These are phyloP conservation scores for Carettochelys insculpta DNA, from an alignment of 2,113 vertebrate genomes.

Conservation along the genomic window DNA sequence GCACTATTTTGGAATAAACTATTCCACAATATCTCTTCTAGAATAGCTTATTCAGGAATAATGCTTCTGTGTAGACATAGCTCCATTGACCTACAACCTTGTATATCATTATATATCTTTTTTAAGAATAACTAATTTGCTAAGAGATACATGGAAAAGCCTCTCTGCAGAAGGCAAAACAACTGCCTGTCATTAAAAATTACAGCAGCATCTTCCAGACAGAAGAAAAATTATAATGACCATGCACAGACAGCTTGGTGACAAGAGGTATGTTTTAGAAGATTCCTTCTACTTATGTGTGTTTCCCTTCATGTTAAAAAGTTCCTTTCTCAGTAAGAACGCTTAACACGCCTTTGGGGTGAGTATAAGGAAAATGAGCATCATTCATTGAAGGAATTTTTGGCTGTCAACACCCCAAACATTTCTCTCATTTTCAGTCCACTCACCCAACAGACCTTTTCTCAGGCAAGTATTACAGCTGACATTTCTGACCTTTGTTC, in stretches of 20 bases:
- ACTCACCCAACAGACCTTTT: neutral
- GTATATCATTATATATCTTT: neutral
- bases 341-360: neutral
- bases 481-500: neutral
- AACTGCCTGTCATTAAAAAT: conserved; percentile 6
- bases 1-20: too few relatives aligned
- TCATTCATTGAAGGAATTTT: neutral
- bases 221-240: neutral
- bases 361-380: neutral
- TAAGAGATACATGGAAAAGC: conserved; percentile 9
- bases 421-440: neutral
- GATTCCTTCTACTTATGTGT: neutral
- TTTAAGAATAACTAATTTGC: neutral
- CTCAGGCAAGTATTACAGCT: neutral
- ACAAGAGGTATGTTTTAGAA: conserved; percentile 5
- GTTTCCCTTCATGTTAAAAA: conserved; percentile 14
- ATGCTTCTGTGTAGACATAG: too few relatives aligned
- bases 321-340: neutral
- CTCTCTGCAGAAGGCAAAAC: neutral
- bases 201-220: neutral
- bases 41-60: too few relatives aligned
- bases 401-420: neutral
- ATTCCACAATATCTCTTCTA: too few relatives aligned
- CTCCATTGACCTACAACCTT: neutral
- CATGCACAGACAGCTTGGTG: neutral